These are phyloP conservation scores for Apantesis nais DNA, from an alignment of 2,888 invertebrate genomes.

Conservation along the genomic window DNA sequence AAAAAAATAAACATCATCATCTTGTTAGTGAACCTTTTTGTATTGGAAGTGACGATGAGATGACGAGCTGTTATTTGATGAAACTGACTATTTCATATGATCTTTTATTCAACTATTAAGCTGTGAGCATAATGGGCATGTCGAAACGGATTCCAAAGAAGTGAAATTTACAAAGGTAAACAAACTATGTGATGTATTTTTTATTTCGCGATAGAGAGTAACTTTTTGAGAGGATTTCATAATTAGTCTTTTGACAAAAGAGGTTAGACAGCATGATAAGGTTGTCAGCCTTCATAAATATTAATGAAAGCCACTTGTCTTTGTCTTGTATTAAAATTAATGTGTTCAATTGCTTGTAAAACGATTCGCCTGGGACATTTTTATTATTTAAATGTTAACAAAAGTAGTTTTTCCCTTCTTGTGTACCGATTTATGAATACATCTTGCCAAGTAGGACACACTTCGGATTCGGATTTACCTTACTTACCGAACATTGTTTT, in stretches of 20 bases:
- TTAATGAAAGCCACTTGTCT: constrained; percentile 70
- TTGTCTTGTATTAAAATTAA: constrained; percentile 77
- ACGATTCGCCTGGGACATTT: constrained; percentile 54
- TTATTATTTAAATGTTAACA: constrained; percentile 19
- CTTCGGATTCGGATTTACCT: no score
- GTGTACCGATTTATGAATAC: not conserved
- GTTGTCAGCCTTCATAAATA: constrained; percentile 70
- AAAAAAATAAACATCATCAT: not conserved
- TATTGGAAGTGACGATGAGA: not conserved
- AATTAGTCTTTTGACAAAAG: constrained; percentile 47
- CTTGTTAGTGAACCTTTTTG: not conserved
- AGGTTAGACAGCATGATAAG: constrained; percentile 37
- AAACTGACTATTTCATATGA: not conserved
- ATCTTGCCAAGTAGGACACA: not conserved
- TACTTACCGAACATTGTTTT: not conserved
- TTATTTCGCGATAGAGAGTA: constrained; percentile 34
- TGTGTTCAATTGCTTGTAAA: constrained; percentile 69
- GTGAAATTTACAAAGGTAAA: constrained; percentile 26
- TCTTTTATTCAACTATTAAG: not conserved
- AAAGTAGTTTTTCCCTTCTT: not conserved
- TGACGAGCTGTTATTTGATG: not conserved
- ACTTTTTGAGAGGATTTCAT: constrained; percentile 37
- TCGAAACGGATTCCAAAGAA: constrained; percentile 10
- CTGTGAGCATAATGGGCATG: not conserved
- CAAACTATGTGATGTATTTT: constrained; percentile 23